phyloP scores from a whole-genome alignment of 2,113 vertebrate species.

The Gnathonemus echidnorhynchus region DNA sequence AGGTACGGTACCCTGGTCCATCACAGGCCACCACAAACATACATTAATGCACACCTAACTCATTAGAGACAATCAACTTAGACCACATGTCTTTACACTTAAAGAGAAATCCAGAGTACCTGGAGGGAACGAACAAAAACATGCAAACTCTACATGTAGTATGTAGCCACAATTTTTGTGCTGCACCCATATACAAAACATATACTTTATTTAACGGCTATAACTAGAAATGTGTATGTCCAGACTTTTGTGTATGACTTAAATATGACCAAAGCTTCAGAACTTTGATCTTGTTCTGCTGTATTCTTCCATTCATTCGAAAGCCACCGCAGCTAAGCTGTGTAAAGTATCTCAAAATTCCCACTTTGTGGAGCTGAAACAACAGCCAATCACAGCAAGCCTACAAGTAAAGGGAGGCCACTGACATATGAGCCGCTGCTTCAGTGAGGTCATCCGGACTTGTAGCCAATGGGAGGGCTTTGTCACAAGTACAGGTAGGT shows the following conservation, averaged over 20 bases:
- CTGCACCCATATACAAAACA: not conserved
- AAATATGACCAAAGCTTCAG: not conserved
- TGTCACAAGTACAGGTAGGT: conserved; percentile 48
- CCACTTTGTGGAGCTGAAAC: conserved; percentile 18
- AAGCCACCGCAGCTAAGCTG: not conserved
- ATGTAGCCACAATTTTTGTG: not conserved
- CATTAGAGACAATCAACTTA: not conserved
- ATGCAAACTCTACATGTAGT: not conserved
- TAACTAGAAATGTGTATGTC: not conserved
- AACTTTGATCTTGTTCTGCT: not conserved
- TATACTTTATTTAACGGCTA: not conserved
- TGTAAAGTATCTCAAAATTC: conserved; percentile 4
- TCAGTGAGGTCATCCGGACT: conserved; percentile 27
- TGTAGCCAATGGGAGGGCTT: conserved; percentile 27
- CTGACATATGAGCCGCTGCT: conserved; percentile 18
- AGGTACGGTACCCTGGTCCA: not conserved
- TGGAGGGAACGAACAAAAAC: not conserved
- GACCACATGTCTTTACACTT: not conserved
- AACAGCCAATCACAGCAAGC: conserved; percentile 8
- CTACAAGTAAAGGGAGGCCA: conserved; percentile 6
- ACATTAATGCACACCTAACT: not conserved
- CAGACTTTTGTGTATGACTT: not conserved
- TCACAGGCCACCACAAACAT: not conserved
- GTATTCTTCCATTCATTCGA: conserved; percentile 27
- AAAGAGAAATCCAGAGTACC: not conserved